Evolutionary conservation across 2,888 invertebrate genomes (phyloP).

Genomic region (Eilema depressum): DNA sequence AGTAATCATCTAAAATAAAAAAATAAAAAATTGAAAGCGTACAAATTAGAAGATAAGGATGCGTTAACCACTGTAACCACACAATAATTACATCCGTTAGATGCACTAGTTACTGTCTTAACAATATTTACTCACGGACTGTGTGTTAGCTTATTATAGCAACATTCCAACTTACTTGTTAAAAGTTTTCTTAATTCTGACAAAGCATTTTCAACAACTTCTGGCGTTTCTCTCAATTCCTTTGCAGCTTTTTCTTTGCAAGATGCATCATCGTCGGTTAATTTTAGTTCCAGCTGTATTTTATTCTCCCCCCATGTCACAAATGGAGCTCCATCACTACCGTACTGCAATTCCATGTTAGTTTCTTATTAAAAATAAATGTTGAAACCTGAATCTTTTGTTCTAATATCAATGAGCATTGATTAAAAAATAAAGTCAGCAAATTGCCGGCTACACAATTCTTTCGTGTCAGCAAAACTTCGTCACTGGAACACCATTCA

Average conservation of each 20-base stretch:
- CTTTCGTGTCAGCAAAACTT: conserved; percentile 47
- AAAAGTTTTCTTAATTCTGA: conserved; percentile 85
- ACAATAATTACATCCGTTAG: background rate
- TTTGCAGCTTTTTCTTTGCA: conserved; percentile 88
- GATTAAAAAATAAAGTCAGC: conserved; percentile 19
- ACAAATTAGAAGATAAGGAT: background rate
- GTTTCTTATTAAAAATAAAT: background rate
- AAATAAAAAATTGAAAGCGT: background rate
- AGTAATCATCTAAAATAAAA: too few relatives aligned
- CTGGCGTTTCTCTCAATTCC: conserved; percentile 91
- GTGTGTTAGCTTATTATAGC: background rate
- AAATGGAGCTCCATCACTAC: conserved; percentile 87
- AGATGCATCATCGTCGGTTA: conserved; percentile 85
- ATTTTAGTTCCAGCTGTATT: conserved; percentile 88
- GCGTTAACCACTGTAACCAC: background rate
- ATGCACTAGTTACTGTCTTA: background rate
- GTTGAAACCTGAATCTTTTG: background rate
- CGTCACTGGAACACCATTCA: conserved; percentile 59
- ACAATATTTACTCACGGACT: background rate
- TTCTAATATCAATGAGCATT: conserved; percentile 5
- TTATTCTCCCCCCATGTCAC: conserved; percentile 88
- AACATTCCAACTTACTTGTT: conserved; percentile 77
- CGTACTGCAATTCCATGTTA: conserved; percentile 81
- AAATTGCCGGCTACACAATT: conserved; percentile 18
- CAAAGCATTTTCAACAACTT: conserved; percentile 87